A percentile compares a stretch with the other conserved stretches of the same genome.
phyloP scores from a whole-genome alignment of 2,888 invertebrate species.

The Apotomis turbidana region DNA sequence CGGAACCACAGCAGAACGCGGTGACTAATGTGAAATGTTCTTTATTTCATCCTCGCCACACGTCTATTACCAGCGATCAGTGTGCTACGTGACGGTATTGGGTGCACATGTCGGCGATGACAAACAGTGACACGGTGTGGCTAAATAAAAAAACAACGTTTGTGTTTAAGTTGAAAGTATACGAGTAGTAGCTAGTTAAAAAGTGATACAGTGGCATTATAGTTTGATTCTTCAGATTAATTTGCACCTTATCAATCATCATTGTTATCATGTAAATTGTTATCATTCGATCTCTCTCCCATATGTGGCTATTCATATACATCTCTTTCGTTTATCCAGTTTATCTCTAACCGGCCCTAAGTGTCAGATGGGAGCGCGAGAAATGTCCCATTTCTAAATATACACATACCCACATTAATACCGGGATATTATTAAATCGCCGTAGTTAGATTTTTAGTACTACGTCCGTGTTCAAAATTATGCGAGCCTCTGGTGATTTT shows the following conservation, averaged over 20 bases:
- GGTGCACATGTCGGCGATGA: conserved; percentile 47
- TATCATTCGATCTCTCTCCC: conserved; percentile 13
- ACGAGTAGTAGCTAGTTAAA: neutral
- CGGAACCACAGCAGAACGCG: conserved; percentile 10
- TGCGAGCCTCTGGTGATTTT: neutral
- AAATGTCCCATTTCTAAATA: conserved; percentile 42
- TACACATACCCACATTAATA: conserved; percentile 37
- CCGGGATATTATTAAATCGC: conserved; percentile 13
- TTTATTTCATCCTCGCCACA: conserved; percentile 39
- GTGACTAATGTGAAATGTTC: conserved; percentile 44
- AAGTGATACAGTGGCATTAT: too few relatives aligned
- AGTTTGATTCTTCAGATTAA: too few relatives aligned
- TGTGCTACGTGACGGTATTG: conserved; percentile 57
- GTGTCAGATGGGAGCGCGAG: conserved; percentile 20
- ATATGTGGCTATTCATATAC: conserved; percentile 7
- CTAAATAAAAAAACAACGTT: conserved; percentile 1
- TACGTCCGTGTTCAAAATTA: conserved; percentile 1
- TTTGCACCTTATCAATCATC: too few relatives aligned
- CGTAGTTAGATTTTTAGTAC: conserved; percentile 1
- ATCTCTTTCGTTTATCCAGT: neutral
- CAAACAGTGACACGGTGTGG: conserved; percentile 39
- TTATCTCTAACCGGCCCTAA: conserved; percentile 12
- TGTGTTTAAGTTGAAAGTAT: neutral
- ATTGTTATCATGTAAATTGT: conserved; percentile 15
- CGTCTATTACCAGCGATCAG: conserved; percentile 48